Evolutionary conservation across 2,888 invertebrate species (phyloP).

Genomic region (Xylocampa areola): DNA sequence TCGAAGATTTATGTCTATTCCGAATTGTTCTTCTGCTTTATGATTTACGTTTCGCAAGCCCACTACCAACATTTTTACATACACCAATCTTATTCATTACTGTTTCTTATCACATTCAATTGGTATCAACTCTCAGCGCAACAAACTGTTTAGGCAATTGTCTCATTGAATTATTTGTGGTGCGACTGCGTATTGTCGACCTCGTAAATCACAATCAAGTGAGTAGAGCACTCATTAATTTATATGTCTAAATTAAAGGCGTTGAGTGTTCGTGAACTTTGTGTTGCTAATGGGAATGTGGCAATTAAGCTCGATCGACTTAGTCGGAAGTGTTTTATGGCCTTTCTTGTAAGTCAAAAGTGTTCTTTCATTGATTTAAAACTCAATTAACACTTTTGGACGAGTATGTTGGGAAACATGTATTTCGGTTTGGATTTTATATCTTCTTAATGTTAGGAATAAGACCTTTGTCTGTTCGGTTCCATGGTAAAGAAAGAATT

Average conservation of each 20-base stretch:
- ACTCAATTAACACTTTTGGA: background rate
- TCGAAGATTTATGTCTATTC: too few relatives aligned
- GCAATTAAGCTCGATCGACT: conserved; percentile 22
- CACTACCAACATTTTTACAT: too few relatives aligned
- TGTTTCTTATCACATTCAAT: conserved; percentile 23
- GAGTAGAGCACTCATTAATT: conserved; percentile 36
- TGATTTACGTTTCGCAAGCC: too few relatives aligned
- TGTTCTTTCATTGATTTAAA: background rate
- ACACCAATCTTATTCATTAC: conserved; percentile 4
- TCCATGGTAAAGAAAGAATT: too few relatives aligned
- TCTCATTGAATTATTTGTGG: conserved; percentile 59
- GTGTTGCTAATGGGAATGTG: conserved; percentile 21
- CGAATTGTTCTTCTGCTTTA: too few relatives aligned
- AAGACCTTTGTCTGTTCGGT: too few relatives aligned
- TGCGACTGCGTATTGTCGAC: conserved; percentile 14
- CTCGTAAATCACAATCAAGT: conserved; percentile 42
- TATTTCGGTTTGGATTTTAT: too few relatives aligned
- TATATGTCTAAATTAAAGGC: conserved; percentile 29
- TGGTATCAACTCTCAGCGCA: conserved; percentile 57
- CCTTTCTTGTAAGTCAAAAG: background rate
- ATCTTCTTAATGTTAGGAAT: too few relatives aligned
- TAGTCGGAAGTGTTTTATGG: conserved; percentile 9
- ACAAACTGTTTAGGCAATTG: conserved; percentile 59
- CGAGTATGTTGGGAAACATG: background rate
- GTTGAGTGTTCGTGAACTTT: conserved; percentile 20